Evolutionary conservation across 2,888 invertebrate genomes (phyloP).

Genomic region (Prosopocoilus inquinatus): DNA sequence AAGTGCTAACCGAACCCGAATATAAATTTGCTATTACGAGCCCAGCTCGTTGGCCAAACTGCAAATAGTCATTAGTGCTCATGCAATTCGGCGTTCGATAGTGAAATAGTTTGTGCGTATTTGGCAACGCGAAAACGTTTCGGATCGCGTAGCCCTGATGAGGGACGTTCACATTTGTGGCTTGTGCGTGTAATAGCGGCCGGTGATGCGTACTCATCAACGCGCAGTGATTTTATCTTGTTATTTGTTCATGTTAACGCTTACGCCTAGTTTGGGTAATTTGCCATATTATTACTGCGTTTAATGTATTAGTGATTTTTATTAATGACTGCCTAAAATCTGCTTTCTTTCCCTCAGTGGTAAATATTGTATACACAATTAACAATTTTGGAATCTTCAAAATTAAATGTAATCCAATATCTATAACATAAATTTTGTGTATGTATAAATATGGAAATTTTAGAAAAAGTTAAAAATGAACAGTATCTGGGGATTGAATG

Average conservation of each 20-base stretch:
- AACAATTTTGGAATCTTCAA: too few species aligned
- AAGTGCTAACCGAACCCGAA: slow-evolving; percentile 1
- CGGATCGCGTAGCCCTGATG: background rate
- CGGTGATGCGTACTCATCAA: slow-evolving; percentile 17
- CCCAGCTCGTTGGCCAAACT: background rate
- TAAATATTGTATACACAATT: too few species aligned
- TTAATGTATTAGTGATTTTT: slow-evolving; percentile 1
- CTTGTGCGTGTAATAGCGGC: slow-evolving; percentile 19
- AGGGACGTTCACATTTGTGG: background rate
- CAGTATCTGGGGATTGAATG: too few species aligned
- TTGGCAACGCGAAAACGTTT: background rate
- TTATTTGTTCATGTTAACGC: slow-evolving; percentile 6
- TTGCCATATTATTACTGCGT: background rate
- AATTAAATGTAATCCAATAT: too few species aligned
- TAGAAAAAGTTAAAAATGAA: too few species aligned
- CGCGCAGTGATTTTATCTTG: slow-evolving; percentile 15
- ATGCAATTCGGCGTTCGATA: slow-evolving; percentile 6
- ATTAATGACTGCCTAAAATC: too few species aligned
- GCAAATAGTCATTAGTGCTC: slow-evolving; percentile 2
- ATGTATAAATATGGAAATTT: too few species aligned
- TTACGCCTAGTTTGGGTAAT: background rate
- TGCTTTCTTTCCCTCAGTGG: too few species aligned
- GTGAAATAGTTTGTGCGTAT: slow-evolving; percentile 3
- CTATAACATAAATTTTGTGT: too few species aligned
- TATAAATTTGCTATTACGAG: background rate